Percentiles rank a stretch among this genome's conserved stretches.
Evolutionary conservation across 1,140 invertebrate genomes (phyloP).

Genomic region (Drosophila bocki): DNA sequence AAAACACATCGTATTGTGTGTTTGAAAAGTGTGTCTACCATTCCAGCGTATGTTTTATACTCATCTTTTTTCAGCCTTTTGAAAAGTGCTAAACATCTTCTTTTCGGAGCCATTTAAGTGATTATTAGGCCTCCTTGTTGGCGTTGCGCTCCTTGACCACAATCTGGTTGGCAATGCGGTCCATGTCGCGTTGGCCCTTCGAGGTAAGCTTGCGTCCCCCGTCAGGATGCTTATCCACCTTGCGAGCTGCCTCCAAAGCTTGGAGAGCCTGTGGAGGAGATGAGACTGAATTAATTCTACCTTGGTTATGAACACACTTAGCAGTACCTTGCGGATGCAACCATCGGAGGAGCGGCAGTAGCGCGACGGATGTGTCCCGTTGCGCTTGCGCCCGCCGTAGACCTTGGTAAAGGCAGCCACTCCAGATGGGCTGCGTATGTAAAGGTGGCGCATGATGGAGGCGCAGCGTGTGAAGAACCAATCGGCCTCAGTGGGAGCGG

Average conservation of each 20-base stretch:
- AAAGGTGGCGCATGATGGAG: conserved; percentile 96
- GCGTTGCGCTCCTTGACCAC: conserved; percentile 87
- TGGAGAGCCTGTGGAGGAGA: conserved; percentile 88
- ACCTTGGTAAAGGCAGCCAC: conserved; percentile 98
- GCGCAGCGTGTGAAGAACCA: conserved; percentile 98
- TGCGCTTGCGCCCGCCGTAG: conserved; percentile 98
- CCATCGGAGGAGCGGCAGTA: conserved; percentile 95
- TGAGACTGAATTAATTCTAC: background rate
- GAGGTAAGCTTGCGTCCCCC: conserved; percentile 96
- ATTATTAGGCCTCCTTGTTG: background rate
- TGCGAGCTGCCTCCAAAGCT: conserved; percentile 95
- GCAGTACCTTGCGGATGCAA: conserved; percentile 93
- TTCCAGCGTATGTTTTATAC: background rate
- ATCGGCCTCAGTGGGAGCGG: conserved; percentile 98
- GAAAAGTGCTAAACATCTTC: background rate
- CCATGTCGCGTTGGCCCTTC: conserved; percentile 97
- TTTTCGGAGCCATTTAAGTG: background rate
- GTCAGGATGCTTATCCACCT: conserved; percentile 95
- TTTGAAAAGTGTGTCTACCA: background rate
- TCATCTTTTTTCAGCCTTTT: background rate
- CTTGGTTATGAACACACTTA: background rate
- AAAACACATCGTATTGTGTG: background rate
- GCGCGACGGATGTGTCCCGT: conserved; percentile 97
- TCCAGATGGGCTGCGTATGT: conserved; percentile 96
- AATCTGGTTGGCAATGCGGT: conserved; percentile 98